These are phyloP conservation scores for Huso huso DNA, from an alignment of 2,797 vertebrate species.

Conservation along the genomic window DNA sequence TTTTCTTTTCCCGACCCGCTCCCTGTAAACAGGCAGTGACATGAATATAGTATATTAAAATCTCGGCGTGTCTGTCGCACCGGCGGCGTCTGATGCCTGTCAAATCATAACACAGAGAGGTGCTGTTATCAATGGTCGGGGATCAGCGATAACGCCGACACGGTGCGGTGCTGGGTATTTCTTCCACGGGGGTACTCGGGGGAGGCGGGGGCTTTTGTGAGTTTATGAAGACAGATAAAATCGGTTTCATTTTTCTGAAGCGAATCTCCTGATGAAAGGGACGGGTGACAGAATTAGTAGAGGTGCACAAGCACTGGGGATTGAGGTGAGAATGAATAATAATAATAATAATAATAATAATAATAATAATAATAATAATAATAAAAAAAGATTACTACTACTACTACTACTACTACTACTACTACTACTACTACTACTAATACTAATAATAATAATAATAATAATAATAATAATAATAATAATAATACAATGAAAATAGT, in stretches of 20 bases:
- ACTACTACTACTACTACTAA: no score
- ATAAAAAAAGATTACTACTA: no score
- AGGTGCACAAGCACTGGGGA: no score
- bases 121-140: constrained; percentile 67
- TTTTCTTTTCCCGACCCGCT: constrained; percentile 54
- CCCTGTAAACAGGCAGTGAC: constrained; percentile 68
- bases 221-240: constrained; percentile 68
- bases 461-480: no score
- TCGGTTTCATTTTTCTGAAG: constrained; percentile 66
- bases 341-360: no score
- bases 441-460: no score
- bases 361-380: no score
- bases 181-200: constrained; percentile 64
- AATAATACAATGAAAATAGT: no score
- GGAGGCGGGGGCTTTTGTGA: constrained; percentile 51
- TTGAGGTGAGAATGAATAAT: no score
- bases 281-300: constrained; percentile 52
- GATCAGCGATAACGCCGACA: constrained; percentile 65
- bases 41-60: constrained; percentile 56
- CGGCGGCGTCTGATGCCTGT: constrained; percentile 69
- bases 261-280: constrained; percentile 64
- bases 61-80: constrained; percentile 44
- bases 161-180: constrained; percentile 57
- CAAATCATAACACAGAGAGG: constrained; percentile 70
- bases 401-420: no score